Evolutionary conservation across 2,888 invertebrate species (phyloP).

Genomic region (Drosophila heteroneura): DNA sequence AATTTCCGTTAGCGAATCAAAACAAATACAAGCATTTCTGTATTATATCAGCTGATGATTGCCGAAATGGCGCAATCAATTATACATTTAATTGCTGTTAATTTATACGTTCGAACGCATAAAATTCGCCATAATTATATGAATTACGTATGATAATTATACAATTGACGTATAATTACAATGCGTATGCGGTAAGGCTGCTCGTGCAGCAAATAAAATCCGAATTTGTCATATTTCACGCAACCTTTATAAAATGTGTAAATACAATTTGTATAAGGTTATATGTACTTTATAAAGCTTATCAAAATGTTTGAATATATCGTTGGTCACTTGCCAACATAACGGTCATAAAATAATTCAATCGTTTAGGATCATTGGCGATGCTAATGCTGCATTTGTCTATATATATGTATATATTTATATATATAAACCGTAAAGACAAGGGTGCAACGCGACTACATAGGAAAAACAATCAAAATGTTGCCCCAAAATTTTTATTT

Average conservation of each 20-base stretch:
- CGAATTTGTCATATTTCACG: constrained; percentile 10
- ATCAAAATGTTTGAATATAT: not conserved
- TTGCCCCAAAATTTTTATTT: not conserved
- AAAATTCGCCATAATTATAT: constrained; percentile 23
- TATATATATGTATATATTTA: not conserved
- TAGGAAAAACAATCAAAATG: constrained; percentile 37
- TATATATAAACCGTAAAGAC: not conserved
- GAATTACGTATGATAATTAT: constrained; percentile 28
- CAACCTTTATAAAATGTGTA: not conserved
- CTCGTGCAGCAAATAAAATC: constrained; percentile 3
- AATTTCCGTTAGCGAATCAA: constrained; percentile 84
- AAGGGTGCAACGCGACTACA: not conserved
- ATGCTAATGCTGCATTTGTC: constrained; percentile 89
- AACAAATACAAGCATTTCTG: constrained; percentile 84
- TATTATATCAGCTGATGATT: constrained; percentile 81
- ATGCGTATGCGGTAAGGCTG: not conserved
- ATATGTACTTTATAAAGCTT: not conserved
- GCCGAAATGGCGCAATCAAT: constrained; percentile 33
- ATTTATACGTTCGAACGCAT: constrained; percentile 28
- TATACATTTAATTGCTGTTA: constrained; percentile 22
- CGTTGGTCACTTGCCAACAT: not conserved
- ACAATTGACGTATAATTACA: constrained; percentile 18
- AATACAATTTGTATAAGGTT: not conserved
- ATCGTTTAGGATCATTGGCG: constrained; percentile 91
- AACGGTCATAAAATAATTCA: constrained; percentile 89